phyloP scores from a whole-genome alignment of 2,113 vertebrate species.

The Callipepla californica region DNA sequence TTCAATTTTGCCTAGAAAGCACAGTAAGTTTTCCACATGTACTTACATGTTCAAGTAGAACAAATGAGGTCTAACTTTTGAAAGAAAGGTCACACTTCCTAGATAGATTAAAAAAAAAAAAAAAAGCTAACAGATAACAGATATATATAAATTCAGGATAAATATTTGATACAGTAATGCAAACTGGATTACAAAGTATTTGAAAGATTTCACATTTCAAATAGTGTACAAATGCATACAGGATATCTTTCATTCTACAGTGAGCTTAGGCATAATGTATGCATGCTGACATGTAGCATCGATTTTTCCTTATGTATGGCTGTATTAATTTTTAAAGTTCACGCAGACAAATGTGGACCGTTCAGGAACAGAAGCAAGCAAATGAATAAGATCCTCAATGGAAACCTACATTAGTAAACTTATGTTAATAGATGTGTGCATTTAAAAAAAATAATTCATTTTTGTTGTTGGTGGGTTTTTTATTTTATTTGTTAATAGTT shows the following conservation, averaged over 20 bases:
- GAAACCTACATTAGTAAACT: not conserved
- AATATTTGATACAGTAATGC: conserved; percentile 20
- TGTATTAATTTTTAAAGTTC: conserved; percentile 68
- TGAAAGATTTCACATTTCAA: conserved; percentile 29
- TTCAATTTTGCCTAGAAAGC: conserved; percentile 2
- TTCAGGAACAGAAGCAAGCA: conserved; percentile 34
- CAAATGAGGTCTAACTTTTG: not conserved
- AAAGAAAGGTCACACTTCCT: not conserved
- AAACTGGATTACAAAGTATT: conserved; percentile 21
- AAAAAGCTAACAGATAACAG: not conserved
- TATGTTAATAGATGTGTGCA: not conserved
- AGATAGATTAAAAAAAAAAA: not conserved
- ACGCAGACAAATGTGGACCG: conserved; percentile 37
- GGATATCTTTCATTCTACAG: conserved; percentile 30
- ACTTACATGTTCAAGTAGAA: conserved; percentile 16
- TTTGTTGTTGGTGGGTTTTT: not conserved
- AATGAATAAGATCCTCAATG: conserved; percentile 1
- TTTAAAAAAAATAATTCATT: not conserved
- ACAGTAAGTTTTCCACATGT: not conserved
- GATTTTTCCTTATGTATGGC: conserved; percentile 48
- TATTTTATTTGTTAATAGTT: not conserved
- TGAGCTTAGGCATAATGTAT: conserved; percentile 50
- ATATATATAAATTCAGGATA: not conserved
- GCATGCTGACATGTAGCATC: conserved; percentile 33
- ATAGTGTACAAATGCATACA: not conserved